Conservation (phyloP, 2,113 vertebrate genomes). For the Grantiella picta region DNA sequence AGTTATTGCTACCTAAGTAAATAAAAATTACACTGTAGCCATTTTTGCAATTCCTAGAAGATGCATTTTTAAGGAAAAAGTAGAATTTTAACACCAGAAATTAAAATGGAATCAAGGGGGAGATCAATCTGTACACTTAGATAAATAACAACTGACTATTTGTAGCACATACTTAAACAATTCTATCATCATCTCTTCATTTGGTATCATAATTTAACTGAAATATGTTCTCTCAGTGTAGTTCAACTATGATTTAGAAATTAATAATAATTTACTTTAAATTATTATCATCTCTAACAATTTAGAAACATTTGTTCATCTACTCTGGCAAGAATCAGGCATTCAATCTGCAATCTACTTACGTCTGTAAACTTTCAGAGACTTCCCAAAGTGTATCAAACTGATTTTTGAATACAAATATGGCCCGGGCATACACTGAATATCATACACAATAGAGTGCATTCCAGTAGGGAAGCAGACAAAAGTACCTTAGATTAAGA, state of each 20-base stretch:
- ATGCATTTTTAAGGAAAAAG: not conserved
- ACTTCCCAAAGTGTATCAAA: not conserved
- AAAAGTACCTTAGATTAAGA: not conserved
- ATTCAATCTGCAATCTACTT: not conserved
- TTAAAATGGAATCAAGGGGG: not conserved
- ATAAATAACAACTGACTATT: not conserved
- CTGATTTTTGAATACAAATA: not conserved
- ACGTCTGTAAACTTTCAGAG: not conserved
- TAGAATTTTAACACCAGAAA: not conserved
- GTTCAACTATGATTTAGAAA: constrained; percentile 41
- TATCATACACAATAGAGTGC: not conserved
- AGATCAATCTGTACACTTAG: not conserved
- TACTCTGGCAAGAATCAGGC: not conserved
- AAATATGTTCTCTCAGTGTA: constrained; percentile 43
- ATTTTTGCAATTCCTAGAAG: not conserved
- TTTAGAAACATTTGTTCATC: constrained; percentile 22
- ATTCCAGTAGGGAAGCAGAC: not conserved
- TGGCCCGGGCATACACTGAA: not conserved
- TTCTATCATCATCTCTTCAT: not conserved
- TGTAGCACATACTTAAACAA: not conserved
- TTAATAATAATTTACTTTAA: constrained; percentile 60
- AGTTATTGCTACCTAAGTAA: not conserved
- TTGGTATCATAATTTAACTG: not conserved
- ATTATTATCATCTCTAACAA: constrained; percentile 39
- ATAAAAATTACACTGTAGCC: not conserved